phyloP scores from a whole-genome alignment of 1,140 invertebrate species.

The Cyphomyrmex costatus region DNA sequence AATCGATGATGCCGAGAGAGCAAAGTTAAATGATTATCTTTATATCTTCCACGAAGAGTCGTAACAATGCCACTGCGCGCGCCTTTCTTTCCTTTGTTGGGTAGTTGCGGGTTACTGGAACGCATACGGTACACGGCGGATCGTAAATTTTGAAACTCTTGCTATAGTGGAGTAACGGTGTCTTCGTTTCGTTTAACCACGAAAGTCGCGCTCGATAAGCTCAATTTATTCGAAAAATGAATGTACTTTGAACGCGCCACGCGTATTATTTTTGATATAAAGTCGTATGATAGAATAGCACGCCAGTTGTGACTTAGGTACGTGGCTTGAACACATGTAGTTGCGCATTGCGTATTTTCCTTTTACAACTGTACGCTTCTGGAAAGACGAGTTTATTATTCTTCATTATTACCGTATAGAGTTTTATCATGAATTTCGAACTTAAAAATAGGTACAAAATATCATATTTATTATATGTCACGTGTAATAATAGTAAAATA shows the following conservation, averaged over 20 bases:
- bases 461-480: background rate
- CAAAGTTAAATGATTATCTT: constrained; percentile 69
- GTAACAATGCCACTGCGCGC: constrained; percentile 65
- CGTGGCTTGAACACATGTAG: background rate
- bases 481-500: background rate
- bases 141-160: constrained; percentile 62
- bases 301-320: background rate
- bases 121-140: constrained; percentile 40
- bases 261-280: constrained; percentile 21
- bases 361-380: background rate
- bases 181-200: constrained; percentile 31
- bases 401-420: background rate
- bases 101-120: constrained; percentile 67
- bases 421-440: background rate
- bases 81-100: constrained; percentile 60
- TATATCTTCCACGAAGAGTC: constrained; percentile 67
- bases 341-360: background rate
- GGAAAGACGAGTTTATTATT: background rate
- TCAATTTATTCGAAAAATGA: constrained; percentile 65
- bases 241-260: constrained; percentile 2
- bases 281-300: background rate
- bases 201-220: constrained; percentile 50
- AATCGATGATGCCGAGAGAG: constrained; percentile 62
- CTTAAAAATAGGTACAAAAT: too few relatives aligned
- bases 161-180: constrained; percentile 46